Evolutionary conservation across 2,797 vertebrate genomes (phyloP).

Genomic region (Channallabes apus): DNA sequence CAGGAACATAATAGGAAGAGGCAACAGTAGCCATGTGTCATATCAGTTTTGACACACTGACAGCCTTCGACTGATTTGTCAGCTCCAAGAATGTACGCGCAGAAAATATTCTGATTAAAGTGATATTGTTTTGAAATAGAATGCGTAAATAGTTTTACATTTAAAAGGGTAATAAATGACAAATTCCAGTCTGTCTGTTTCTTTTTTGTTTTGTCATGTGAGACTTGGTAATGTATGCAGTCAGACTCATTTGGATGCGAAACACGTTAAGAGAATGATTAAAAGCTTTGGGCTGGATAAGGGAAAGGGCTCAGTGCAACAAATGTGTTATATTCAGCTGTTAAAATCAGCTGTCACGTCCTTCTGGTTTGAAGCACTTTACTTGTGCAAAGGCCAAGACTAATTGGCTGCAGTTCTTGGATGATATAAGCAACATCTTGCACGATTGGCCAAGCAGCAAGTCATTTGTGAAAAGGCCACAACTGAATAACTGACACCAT

Average conservation of each 20-base stretch:
- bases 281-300: slow-evolving; percentile 29
- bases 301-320: slow-evolving; percentile 14
- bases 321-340: slow-evolving; percentile 41
- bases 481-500: slow-evolving; percentile 21
- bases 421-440: slow-evolving; percentile 30
- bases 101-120: background rate
- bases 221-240: background rate
- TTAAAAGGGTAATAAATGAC: background rate
- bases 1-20: background rate
- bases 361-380: slow-evolving; percentile 40
- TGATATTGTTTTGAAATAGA: background rate
- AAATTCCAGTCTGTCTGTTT: background rate
- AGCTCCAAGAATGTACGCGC: background rate
- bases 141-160: background rate
- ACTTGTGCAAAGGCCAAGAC: slow-evolving; percentile 34
- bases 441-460: slow-evolving; percentile 19
- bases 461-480: slow-evolving; percentile 38
- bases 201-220: background rate
- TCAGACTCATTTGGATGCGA: slow-evolving; percentile 26
- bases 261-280: slow-evolving; percentile 24
- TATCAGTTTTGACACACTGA: background rate
- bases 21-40: background rate
- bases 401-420: slow-evolving; percentile 35
- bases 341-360: slow-evolving; percentile 39
- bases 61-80: background rate